phyloP scores from a whole-genome alignment of 1,140 invertebrate genomes.

The Lycorma delicatula region DNA sequence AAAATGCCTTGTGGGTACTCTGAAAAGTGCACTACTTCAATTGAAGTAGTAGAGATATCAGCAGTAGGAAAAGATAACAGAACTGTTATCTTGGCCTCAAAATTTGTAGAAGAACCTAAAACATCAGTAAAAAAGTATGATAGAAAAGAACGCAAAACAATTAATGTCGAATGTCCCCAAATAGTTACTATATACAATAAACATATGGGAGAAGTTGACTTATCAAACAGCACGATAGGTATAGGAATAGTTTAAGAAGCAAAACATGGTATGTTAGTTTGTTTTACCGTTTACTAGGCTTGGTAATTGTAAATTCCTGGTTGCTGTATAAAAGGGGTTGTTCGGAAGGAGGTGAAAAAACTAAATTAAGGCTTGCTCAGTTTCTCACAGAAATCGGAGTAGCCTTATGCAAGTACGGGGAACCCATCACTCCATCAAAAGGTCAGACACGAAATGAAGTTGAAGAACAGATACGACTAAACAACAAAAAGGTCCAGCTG shows the following conservation, averaged over 20 bases:
- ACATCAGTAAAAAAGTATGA: conserved; percentile 20
- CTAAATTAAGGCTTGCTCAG: no score
- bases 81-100: conserved; percentile 35
- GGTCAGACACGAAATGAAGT: no score
- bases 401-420: no score
- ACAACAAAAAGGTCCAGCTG: no score
- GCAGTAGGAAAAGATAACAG: conserved; percentile 35
- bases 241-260: conserved; percentile 31
- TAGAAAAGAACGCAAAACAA: neutral
- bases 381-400: no score
- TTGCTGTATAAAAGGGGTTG: no score
- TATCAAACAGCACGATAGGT: conserved; percentile 30
- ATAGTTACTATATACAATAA: conserved; percentile 23
- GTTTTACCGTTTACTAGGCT: no score
- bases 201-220: conserved; percentile 33
- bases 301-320: no score
- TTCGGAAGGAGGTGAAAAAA: no score
- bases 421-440: no score
- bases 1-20: conserved; percentile 22
- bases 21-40: conserved; percentile 14
- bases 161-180: conserved; percentile 12
- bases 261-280: conserved; percentile 16
- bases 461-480: no score
- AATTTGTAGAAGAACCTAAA: no score
- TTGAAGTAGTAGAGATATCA: conserved; percentile 20